phyloP scores from a whole-genome alignment of 2,797 vertebrate genomes.

The Enteromius argenteus region DNA sequence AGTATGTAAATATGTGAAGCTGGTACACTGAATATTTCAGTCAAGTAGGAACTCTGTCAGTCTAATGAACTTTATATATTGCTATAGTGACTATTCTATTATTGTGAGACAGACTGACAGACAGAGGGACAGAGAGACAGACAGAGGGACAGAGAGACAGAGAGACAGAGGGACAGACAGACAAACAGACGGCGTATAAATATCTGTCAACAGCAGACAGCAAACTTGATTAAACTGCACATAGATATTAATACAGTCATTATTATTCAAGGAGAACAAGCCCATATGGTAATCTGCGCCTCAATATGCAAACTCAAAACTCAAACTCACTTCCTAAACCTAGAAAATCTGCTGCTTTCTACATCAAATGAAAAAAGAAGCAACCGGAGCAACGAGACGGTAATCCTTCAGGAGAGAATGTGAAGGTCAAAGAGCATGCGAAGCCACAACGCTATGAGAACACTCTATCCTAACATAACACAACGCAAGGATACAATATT shows the following conservation, averaged over 20 bases:
- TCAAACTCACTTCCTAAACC: slow-evolving; percentile 17
- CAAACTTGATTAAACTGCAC: slow-evolving; percentile 36
- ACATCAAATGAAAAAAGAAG: not conserved
- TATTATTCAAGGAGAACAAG: slow-evolving; percentile 45
- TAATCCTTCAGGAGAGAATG: not conserved
- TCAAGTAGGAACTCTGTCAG: not conserved
- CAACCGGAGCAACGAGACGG: not conserved
- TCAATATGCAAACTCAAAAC: slow-evolving; percentile 35
- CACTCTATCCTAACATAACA: not conserved
- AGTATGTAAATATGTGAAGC: not conserved
- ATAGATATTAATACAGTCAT: slow-evolving; percentile 45
- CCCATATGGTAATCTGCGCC: slow-evolving; percentile 34
- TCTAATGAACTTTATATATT: not conserved
- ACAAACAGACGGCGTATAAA: not conserved
- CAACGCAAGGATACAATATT: not conserved
- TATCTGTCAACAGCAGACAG: slow-evolving; percentile 23
- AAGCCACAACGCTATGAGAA: not conserved
- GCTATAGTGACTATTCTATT: not conserved
- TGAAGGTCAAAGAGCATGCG: not conserved
- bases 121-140: not conserved
- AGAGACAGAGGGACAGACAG: not conserved
- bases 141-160: not conserved
- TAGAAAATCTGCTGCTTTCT: not conserved
- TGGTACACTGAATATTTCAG: not conserved
- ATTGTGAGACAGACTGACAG: not conserved